These are phyloP conservation scores for Arremon aurantiirostris DNA, from an alignment of 2,797 vertebrate species.

Conservation along the genomic window DNA sequence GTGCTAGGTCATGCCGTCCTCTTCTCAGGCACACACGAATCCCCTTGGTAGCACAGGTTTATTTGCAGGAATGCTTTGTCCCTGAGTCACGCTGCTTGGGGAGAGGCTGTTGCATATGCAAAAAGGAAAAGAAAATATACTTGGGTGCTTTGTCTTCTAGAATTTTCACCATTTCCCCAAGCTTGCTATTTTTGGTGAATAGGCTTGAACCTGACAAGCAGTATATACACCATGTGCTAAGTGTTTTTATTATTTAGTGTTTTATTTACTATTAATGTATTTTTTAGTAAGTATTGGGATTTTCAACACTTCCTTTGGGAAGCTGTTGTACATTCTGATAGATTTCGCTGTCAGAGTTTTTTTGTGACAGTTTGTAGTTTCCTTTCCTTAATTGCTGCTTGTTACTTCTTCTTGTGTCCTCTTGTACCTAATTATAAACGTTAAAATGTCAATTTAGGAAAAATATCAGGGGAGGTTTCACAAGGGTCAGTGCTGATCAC, in stretches of 20 bases:
- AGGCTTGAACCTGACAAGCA: not conserved
- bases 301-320: constrained; percentile 41
- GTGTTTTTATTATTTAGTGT: constrained; percentile 2
- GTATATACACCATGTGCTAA: not conserved
- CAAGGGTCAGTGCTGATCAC: constrained; percentile 50
- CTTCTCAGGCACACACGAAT: constrained; percentile 30
- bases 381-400: constrained; percentile 49
- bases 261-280: constrained; percentile 36
- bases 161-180: not conserved
- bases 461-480: constrained; percentile 56
- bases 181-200: not conserved
- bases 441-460: constrained; percentile 43
- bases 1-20: constrained; percentile 52
- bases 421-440: constrained; percentile 60
- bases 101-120: constrained; percentile 51
- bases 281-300: constrained; percentile 15
- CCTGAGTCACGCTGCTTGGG: constrained; percentile 45
- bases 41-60: constrained; percentile 28
- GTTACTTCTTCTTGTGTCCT: constrained; percentile 46
- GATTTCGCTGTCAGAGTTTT: constrained; percentile 37
- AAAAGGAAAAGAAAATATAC: constrained; percentile 12
- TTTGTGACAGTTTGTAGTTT: constrained; percentile 55
- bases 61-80: constrained; percentile 46
- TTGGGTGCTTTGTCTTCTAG: constrained; percentile 16
- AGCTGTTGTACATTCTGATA: constrained; percentile 7